Percentiles rank a stretch among this genome's conserved stretches.
Evolutionary conservation across 2,888 invertebrate species (phyloP).

Genomic region (Thereva nobilitata): DNA sequence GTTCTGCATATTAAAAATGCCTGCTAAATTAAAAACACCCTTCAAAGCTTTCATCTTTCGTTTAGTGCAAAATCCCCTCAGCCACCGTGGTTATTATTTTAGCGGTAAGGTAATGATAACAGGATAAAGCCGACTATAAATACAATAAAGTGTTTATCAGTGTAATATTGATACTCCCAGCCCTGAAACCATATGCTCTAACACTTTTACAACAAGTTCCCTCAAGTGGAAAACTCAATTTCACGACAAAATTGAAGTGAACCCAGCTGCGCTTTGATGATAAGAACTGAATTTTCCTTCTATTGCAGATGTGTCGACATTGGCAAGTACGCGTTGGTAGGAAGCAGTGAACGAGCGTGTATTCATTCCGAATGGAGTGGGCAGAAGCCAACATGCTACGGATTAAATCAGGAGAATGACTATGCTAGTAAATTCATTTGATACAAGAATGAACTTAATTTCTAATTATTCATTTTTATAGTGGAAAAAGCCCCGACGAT

Average conservation of each 20-base stretch:
- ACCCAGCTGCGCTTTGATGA: conserved; percentile 13
- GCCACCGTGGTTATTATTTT: too few relatives aligned
- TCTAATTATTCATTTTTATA: conserved; percentile 50
- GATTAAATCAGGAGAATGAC: conserved; percentile 83
- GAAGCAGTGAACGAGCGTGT: conserved; percentile 72
- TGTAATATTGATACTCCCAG: neutral
- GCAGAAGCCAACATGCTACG: conserved; percentile 75
- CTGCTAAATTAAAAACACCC: too few relatives aligned
- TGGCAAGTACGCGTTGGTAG: conserved; percentile 83
- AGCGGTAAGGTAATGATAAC: too few relatives aligned
- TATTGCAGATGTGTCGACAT: conserved; percentile 74
- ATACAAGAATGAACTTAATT: neutral
- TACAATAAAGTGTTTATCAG: neutral
- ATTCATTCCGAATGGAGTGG: conserved; percentile 82
- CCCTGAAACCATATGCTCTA: neutral
- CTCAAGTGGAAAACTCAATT: conserved; percentile 27
- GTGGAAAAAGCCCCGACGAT: conserved; percentile 87
- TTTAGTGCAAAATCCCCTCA: too few relatives aligned
- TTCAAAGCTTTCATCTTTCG: too few relatives aligned
- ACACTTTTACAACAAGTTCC: conserved; percentile 10
- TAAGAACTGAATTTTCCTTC: conserved; percentile 12
- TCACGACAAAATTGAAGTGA: neutral
- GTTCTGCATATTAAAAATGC: too few relatives aligned
- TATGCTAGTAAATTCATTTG: conserved; percentile 71
- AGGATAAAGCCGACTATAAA: too few relatives aligned